Conservation (phyloP, 2,888 invertebrate genomes). For the Nemoura dubitans region DNA sequence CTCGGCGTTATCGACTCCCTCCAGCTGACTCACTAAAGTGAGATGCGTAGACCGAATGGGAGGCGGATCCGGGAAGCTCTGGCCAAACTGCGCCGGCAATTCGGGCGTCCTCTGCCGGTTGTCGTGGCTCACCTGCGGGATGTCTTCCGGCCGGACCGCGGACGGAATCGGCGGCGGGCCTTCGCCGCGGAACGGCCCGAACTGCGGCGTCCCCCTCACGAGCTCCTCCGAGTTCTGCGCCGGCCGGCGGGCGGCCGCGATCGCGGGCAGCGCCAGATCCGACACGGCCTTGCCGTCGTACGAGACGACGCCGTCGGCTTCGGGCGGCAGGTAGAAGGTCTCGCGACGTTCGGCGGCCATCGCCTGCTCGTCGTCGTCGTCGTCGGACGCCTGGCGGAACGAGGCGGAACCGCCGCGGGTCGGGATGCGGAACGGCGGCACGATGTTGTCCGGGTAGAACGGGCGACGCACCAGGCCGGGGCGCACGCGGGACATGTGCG, state of each 20-base stretch:
- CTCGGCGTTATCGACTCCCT: constrained; percentile 41
- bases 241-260: neutral
- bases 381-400: constrained; percentile 52
- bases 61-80: constrained; percentile 56
- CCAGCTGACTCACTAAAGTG: constrained; percentile 51
- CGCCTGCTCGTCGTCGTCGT: constrained; percentile 66
- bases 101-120: constrained; percentile 38
- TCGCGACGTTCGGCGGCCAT: constrained; percentile 78
- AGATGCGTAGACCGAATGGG: constrained; percentile 55
- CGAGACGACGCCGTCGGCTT: constrained; percentile 67
- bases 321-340: constrained; percentile 77
- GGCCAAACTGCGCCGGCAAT: constrained; percentile 56
- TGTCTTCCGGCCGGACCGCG: constrained; percentile 59
- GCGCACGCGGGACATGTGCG: constrained; percentile 59
- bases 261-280: constrained; percentile 64
- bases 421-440: constrained; percentile 48
- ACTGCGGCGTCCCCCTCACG: constrained; percentile 74
- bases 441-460: constrained; percentile 48
- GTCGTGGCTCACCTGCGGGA: constrained; percentile 55
- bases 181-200: constrained; percentile 78
- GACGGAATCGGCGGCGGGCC: constrained; percentile 69
- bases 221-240: constrained; percentile 45
- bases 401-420: constrained; percentile 45
- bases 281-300: constrained; percentile 81
- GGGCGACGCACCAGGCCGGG: constrained; percentile 60